Conservation (phyloP, 2,113 vertebrate species). For the Gadus chalcogrammus region DNA sequence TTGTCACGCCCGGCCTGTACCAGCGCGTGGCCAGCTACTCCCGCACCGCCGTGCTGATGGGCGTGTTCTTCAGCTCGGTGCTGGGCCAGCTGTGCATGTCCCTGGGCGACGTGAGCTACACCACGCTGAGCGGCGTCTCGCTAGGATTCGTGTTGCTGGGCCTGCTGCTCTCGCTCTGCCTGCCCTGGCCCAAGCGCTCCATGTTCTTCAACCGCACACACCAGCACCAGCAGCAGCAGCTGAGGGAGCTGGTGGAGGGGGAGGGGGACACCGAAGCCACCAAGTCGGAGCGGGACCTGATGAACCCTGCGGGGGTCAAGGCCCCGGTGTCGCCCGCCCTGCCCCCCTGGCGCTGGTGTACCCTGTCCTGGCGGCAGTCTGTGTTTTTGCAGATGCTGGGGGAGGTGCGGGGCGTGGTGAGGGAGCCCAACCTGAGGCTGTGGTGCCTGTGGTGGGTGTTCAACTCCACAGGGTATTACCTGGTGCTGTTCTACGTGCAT, state of each 20-base stretch:
- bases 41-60: conserved; percentile 82
- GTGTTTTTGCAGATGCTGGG: conserved; percentile 76
- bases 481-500: conserved; percentile 89
- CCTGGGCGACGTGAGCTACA: conserved; percentile 51
- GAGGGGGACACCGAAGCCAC: conserved; percentile 43
- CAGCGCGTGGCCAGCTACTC: conserved; percentile 91
- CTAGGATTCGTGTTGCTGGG: conserved; percentile 83
- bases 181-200: conserved; percentile 85
- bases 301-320: conserved; percentile 26
- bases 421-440: conserved; percentile 79
- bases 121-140: conserved; percentile 74
- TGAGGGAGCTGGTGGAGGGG: conserved; percentile 42
- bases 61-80: conserved; percentile 89
- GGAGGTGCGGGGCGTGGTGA: conserved; percentile 65
- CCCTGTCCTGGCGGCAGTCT: conserved; percentile 53
- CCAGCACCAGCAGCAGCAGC: conserved; percentile 33
- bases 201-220: conserved; percentile 83
- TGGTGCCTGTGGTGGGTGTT: conserved; percentile 97
- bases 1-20: conserved; percentile 78
- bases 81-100: conserved; percentile 86
- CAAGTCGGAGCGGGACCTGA: conserved; percentile 61
- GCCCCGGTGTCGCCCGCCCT: background rate
- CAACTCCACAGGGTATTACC: conserved; percentile 91
- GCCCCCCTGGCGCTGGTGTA: background rate
- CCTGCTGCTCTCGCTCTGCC: conserved; percentile 78